These are phyloP conservation scores for Pocota personata DNA, from an alignment of 2,888 invertebrate genomes.

Conservation along the genomic window DNA sequence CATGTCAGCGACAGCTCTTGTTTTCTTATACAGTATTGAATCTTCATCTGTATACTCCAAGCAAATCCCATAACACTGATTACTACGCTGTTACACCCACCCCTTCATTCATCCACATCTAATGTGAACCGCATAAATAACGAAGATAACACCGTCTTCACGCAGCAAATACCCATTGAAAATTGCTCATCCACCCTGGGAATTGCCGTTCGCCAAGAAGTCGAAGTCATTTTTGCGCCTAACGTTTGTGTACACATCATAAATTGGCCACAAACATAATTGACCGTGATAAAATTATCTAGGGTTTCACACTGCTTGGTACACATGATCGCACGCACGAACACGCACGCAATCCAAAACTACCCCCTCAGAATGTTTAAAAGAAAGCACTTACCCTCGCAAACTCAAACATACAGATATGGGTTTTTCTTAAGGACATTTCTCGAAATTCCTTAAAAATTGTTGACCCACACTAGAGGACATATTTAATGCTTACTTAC, in stretches of 20 bases:
- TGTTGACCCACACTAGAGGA: conserved; percentile 39
- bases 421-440: conserved; percentile 7
- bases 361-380: neutral
- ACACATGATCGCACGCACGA: conserved; percentile 56
- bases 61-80: neutral
- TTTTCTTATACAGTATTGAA: neutral
- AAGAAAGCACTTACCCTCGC: neutral
- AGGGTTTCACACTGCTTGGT: conserved; percentile 43
- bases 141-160: conserved; percentile 26
- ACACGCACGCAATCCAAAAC: conserved; percentile 15
- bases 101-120: neutral
- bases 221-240: neutral
- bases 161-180: conserved; percentile 8
- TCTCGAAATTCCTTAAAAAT: conserved; percentile 28
- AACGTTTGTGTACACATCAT: conserved; percentile 36
- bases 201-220: conserved; percentile 6
- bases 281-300: conserved; percentile 64
- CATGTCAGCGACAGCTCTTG: no score
- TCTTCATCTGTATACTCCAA: no score
- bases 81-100: neutral
- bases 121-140: conserved; percentile 33
- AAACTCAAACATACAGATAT: neutral
- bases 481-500: neutral
- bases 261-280: conserved; percentile 62
- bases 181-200: conserved; percentile 23